Evolutionary conservation across 2,888 invertebrate genomes (phyloP).

Genomic region (Clusia tigrina): DNA sequence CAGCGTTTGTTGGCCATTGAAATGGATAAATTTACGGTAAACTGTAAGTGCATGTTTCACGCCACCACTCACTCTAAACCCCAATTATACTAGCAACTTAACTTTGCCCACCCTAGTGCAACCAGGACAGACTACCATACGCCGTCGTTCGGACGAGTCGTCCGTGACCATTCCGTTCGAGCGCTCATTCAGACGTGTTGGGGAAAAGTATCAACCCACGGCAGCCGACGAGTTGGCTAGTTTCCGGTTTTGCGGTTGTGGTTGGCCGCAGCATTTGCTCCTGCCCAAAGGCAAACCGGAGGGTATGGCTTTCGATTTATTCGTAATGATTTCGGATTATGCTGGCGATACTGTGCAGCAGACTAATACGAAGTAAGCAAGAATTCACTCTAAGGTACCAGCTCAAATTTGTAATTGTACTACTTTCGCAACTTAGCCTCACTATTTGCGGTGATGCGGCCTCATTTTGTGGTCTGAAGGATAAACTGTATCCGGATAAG

Average conservation of each 20-base stretch:
- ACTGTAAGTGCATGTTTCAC: slow-evolving; percentile 65
- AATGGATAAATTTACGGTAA: slow-evolving; percentile 72
- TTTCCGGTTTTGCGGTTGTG: slow-evolving; percentile 87
- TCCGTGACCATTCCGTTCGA: slow-evolving; percentile 85
- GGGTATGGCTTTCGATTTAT: slow-evolving; percentile 75
- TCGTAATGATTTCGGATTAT: slow-evolving; percentile 81
- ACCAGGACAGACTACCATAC: slow-evolving; percentile 74
- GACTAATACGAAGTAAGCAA: slow-evolving; percentile 41
- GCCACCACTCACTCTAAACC: not conserved
- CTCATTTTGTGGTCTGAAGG: slow-evolving; percentile 76
- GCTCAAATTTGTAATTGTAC: no score
- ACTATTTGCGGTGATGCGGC: slow-evolving; percentile 70
- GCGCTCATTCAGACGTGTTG: slow-evolving; percentile 78
- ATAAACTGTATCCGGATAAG: slow-evolving; percentile 73
- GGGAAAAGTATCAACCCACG: slow-evolving; percentile 66
- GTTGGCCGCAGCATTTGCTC: slow-evolving; percentile 86
- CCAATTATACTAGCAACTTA: not conserved
- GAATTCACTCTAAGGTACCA: no score
- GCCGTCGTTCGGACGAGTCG: slow-evolving; percentile 73
- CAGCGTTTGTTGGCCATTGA: slow-evolving; percentile 73
- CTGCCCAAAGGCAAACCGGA: slow-evolving; percentile 75
- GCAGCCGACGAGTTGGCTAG: slow-evolving; percentile 64
- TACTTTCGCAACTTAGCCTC: slow-evolving; percentile 34
- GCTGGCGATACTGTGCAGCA: slow-evolving; percentile 67
- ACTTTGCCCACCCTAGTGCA: slow-evolving; percentile 67